Base-by-base conservation (phyloP, 2,888 invertebrate genomes). In the Girardia tigrina region DNA sequence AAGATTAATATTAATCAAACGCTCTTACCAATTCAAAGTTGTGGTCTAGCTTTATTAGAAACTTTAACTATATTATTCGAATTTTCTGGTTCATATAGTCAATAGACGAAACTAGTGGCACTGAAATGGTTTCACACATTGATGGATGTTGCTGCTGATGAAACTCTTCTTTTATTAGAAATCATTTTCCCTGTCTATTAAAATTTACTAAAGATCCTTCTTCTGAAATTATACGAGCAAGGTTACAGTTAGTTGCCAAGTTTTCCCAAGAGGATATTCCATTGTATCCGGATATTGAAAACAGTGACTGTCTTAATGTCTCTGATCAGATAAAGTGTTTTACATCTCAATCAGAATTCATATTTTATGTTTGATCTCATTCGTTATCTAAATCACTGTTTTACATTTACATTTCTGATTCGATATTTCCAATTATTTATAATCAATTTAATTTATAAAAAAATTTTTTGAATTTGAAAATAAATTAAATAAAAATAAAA, bases 361-460 rank as follows among this genome's bases (percentile, higher is more conserved):
- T 87, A 86, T 79, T 94, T 95, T 83, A 89, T 90, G 79, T 87
- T 90, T 71, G 91, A 90, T 80, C 86, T 98, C 77, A 85, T 97
- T 77, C 88, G 90, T 79, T 86, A 93, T 76, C 92, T 98, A n/a
- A n/a, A n/a, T n/a, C n/a, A n/a, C n/a, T n/a, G n/a, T n/a, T n/a
- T n/a, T n/a, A n/a, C n/a, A n/a, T n/a, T n/a, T n/a, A n/a, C n/a
- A n/a, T n/a, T n/a, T n/a, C n/a, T n/a, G n/a, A n/a, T n/a, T n/a
- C n/a, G n/a, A n/a, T n/a, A n/a, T n/a, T n/a, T n/a, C n/a, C n/a
- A n/a, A n/a, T n/a, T n/a, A n/a, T n/a, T n/a, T n/a, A n/a, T n/a
- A n/a, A n/a, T n/a, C n/a, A n/a, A n/a, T n/a, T n/a, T n/a, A n/a
- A n/a, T n/a, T n/a, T n/a, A n/a, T n/a, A n/a, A n/a, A n/a, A n/a